Base-by-base conservation (phyloP, 1,140 invertebrate genomes). In the Neuroterus valhalla region DNA sequence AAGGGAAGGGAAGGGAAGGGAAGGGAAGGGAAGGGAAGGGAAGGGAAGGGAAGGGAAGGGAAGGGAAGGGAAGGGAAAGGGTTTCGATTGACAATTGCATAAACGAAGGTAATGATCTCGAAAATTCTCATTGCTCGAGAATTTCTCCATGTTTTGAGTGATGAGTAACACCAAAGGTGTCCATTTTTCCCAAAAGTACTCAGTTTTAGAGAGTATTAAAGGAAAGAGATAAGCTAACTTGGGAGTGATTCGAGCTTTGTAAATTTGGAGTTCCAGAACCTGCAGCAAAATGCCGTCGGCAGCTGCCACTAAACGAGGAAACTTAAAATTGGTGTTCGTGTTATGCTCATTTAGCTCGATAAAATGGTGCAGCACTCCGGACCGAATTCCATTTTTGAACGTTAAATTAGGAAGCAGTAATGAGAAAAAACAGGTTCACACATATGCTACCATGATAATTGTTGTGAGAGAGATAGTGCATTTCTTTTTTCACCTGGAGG, bases 271-370 rank as follows among this genome's bases (percentile, higher is more conserved):
- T 26, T 62, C 31, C 21, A 62, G n/a, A n/a, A 62, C 55, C 55
- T 62, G 55, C 55, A 62, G 55, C 23, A 62, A 62, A 62, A 62
- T 62, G 55, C 26, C 55, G 55, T 62, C 55, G 23, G 55, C 55
- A 62, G 55, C 55, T 62, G 55, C 55, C 55, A 38, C 55, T 23
- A 31, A 62, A 62, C 55, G 55, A 62, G 55, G 55, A 62, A 62
- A 62, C 55, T 62, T 62, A 62, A 62, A 62, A 62, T 62, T 62
- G 55, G 55, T 26, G 55, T 62, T 62, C 55, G 26, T 62, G 55
- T 62, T 62, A 62, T 23, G 55, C 55, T 23, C 55, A 62, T 62
- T 62, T 62, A 23, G 55, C 31, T 62, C 55, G 55, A 62, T 62
- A 62, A 62, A 62, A 62, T 62, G 55, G 55, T 62, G 55, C 26